Evolutionary conservation across 1,140 invertebrate genomes (phyloP).

Genomic region (Littorina saxatilis): DNA sequence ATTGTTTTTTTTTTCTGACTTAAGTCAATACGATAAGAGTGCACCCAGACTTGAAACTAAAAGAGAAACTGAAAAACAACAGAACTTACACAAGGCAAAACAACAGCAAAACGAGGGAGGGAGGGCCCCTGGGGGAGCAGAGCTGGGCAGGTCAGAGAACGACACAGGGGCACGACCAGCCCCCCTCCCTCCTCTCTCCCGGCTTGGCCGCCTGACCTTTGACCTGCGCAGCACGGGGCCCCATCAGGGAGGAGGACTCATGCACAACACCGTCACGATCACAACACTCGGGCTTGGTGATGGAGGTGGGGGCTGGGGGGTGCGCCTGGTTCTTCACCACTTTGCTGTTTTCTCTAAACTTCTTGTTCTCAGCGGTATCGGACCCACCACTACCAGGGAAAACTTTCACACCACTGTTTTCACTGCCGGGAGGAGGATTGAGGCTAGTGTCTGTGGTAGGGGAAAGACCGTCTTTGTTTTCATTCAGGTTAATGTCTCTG

Average conservation of each 20-base stretch:
- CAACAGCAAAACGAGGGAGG: conserved; percentile 40
- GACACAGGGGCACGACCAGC: conserved; percentile 54
- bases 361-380: neutral
- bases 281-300: conserved; percentile 30
- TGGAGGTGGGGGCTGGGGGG: neutral
- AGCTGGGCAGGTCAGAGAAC: conserved; percentile 51
- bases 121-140: conserved; percentile 11
- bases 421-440: neutral
- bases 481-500: neutral
- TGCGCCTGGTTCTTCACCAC: conserved; percentile 6
- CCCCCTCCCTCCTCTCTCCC: neutral
- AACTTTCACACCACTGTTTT: neutral
- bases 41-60: conserved; percentile 26
- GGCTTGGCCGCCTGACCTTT: neutral
- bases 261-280: conserved; percentile 41
- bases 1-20: too few species aligned
- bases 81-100: conserved; percentile 43
- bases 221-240: neutral
- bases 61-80: conserved; percentile 48
- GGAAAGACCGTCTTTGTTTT: neutral
- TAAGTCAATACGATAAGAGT: too few species aligned
- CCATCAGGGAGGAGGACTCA: conserved; percentile 24
- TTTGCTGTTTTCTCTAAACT: neutral
- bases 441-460: neutral
- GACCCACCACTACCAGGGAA: neutral